phyloP scores from a whole-genome alignment of 2,888 invertebrate species.

The Eueremaeus valkanovi region DNA sequence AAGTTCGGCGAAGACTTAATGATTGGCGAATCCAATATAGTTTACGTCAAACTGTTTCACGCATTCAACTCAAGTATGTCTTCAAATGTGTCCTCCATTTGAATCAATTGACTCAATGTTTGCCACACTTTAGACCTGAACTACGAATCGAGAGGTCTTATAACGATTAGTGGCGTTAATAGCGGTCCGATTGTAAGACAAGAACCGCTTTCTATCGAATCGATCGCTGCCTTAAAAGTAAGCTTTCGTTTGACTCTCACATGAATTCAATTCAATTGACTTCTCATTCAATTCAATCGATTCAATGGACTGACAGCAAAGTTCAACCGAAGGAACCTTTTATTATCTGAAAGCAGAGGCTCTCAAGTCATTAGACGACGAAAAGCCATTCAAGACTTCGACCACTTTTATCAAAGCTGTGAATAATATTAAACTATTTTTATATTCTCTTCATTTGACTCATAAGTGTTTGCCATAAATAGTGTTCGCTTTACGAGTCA shows the following conservation, averaged over 20 bases:
- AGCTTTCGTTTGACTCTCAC: too few relatives aligned
- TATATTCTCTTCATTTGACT: conserved; percentile 28
- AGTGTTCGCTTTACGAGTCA: conserved; percentile 71
- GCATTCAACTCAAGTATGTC: conserved; percentile 35
- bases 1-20: conserved; percentile 17
- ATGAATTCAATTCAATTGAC: background rate
- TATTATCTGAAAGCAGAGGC: conserved; percentile 67
- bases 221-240: conserved; percentile 25
- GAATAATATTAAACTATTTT: conserved; percentile 51
- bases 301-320: conserved; percentile 57
- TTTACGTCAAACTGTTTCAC: conserved; percentile 36
- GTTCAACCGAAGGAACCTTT: conserved; percentile 66
- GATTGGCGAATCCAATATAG: conserved; percentile 36
- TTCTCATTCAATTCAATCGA: conserved; percentile 30
- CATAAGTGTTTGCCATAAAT: too few relatives aligned
- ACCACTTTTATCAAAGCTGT: conserved; percentile 75
- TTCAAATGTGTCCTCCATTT: background rate
- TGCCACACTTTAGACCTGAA: background rate
- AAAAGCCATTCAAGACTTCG: conserved; percentile 64
- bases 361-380: conserved; percentile 58
- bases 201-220: conserved; percentile 32
- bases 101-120: background rate
- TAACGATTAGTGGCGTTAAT: conserved; percentile 28
- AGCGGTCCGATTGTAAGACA: conserved; percentile 33
- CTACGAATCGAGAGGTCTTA: conserved; percentile 22